These are phyloP conservation scores for Lycocorax pyrrhopterus DNA, from an alignment of 2,113 vertebrate species.

Conservation along the genomic window DNA sequence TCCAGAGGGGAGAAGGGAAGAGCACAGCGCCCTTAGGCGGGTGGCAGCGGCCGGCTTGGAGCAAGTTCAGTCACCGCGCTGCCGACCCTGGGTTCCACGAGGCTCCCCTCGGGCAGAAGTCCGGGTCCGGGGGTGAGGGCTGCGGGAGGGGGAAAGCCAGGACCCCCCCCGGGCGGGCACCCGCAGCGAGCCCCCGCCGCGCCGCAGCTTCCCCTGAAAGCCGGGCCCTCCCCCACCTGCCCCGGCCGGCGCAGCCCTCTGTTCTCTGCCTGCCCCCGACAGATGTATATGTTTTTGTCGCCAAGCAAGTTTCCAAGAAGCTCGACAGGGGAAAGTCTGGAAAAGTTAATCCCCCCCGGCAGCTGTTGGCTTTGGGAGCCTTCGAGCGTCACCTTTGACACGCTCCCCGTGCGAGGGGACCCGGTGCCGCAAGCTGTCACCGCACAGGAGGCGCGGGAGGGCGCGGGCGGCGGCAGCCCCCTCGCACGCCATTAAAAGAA, in stretches of 20 bases:
- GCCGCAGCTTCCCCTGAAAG: not conserved
- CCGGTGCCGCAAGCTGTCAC: slow-evolving; percentile 85
- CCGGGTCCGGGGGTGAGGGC: not conserved
- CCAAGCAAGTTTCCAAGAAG: slow-evolving; percentile 76
- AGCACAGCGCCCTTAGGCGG: not conserved
- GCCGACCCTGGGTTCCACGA: not conserved
- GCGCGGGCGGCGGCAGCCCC: not conserved
- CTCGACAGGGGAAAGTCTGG: slow-evolving; percentile 79
- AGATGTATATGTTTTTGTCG: slow-evolving; percentile 77
- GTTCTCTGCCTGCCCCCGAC: slow-evolving; percentile 71
- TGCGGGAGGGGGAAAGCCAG: not conserved
- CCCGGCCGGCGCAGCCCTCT: slow-evolving; percentile 23
- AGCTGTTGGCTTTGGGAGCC: slow-evolving; percentile 88
- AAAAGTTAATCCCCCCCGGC: slow-evolving; percentile 85
- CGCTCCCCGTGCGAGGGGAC: slow-evolving; percentile 71
- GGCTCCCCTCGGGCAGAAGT: not conserved
- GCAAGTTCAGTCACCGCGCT: not conserved
- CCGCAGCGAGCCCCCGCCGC: not conserved
- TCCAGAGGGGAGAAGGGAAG: not conserved
- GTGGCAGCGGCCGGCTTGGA: no score
- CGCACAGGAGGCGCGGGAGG: slow-evolving; percentile 49
- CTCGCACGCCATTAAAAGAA: not conserved
- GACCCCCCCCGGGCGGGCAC: not conserved
- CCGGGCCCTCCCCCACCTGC: not conserved
- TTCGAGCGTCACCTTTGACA: slow-evolving; percentile 93